phyloP scores from a whole-genome alignment of 1,140 invertebrate genomes.

The Leguminivora glycinivorella region DNA sequence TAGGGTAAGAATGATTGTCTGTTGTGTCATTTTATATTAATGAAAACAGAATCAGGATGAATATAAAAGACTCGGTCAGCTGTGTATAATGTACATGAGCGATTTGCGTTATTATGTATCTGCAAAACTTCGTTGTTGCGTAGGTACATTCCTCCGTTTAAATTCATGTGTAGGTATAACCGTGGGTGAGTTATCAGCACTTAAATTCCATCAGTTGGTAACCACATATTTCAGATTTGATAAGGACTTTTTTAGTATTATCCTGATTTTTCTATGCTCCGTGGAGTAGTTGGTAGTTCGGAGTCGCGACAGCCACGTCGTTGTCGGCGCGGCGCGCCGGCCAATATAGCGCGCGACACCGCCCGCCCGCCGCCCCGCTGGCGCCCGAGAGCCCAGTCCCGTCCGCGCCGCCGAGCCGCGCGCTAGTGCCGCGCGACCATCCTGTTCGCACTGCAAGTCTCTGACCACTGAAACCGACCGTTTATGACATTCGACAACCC shows the following conservation, averaged over 20 bases:
- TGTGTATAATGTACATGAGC: background rate
- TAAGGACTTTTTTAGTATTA: background rate
- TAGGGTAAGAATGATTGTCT: background rate
- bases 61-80: background rate
- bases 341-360: conserved; percentile 35
- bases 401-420: conserved; percentile 56
- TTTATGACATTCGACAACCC: conserved; percentile 75
- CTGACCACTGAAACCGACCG: conserved; percentile 72
- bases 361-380: conserved; percentile 38
- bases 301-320: conserved; percentile 41
- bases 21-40: background rate
- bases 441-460: conserved; percentile 51
- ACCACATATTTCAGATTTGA: background rate
- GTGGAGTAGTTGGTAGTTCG: conserved; percentile 32
- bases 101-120: background rate
- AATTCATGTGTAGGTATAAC: background rate
- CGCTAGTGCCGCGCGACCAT: conserved; percentile 47
- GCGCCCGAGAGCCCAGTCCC: conserved; percentile 52
- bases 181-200: background rate
- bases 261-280: background rate
- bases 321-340: conserved; percentile 39
- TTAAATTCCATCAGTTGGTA: background rate
- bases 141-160: background rate
- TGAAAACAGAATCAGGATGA: background rate
- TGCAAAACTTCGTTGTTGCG: background rate